Base-by-base conservation (phyloP, 2,888 invertebrate genomes). In the Acanthosepion esculentum region DNA sequence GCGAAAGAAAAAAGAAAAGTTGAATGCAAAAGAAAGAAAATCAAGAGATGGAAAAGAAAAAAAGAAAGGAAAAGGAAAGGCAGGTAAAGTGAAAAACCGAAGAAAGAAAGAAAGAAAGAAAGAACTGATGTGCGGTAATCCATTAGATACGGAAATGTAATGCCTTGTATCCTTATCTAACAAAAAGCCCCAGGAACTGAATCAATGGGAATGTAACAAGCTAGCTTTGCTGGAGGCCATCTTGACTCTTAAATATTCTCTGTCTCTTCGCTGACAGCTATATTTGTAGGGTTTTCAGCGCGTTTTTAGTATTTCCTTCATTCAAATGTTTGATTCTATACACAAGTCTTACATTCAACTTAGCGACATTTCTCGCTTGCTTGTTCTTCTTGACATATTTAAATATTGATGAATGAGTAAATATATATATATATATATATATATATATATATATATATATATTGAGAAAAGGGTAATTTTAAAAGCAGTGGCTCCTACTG, bases 131-230 rank as follows among this genome's bases (percentile, higher is more conserved):
- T n/a, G 12, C n/a, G 10, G 12, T n/a, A 15, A n/a, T 78, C 33
- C 78, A 78, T 78, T 78, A 33, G 78, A 78, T 78, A 78, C n/a
- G n/a, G 78, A 78, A 78, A 78, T 78, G n/a, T n/a, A 78, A 78
- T n/a, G 78, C 78, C n/a, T 78, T n/a, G 15, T 18, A 78, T 78
- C 78, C n/a, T 78, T 33, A 78, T 3, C 15, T 78, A 18, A 6
- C n/a, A 78, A 78, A 78, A 78, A 78, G 78, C 33, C 78, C 23
- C 78, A 5, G 33, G 78, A 78, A 12, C 15, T n/a, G n/a, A 78
- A 78, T 78, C 78, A 33, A 78, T 78, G 5, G 15, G 78, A 78
- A 78, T 18, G n/a, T 18, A 15, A 15, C 78, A 33, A 78, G n/a
- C 4, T 33, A 33, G 33, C n/a, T 33, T n/a, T 78, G 12, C 18